Evolutionary conservation across 2,888 invertebrate genomes (phyloP).

Genomic region (Dryobota labecula): DNA sequence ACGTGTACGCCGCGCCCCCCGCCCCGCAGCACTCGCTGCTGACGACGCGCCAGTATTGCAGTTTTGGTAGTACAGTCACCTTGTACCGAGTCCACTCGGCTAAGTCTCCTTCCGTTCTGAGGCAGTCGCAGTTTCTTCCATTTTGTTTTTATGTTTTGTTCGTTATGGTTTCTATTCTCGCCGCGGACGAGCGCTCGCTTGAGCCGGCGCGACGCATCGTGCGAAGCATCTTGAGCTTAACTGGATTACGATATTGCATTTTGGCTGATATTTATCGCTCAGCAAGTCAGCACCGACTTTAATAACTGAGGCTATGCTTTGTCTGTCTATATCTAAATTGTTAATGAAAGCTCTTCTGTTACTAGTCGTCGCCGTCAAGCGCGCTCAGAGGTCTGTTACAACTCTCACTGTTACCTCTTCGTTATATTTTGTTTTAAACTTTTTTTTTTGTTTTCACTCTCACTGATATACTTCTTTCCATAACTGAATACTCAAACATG

Average conservation of each 20-base stretch:
- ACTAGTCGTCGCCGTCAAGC: constrained; percentile 59
- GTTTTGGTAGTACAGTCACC: constrained; percentile 98
- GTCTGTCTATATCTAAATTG: constrained; percentile 13
- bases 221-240: constrained; percentile 42
- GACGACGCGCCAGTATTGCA: constrained; percentile 97
- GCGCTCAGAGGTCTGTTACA: constrained; percentile 65
- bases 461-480: constrained; percentile 69
- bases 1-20: constrained; percentile 93
- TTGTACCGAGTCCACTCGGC: constrained; percentile 80
- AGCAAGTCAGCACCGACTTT: constrained; percentile 35
- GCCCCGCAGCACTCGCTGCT: constrained; percentile 93
- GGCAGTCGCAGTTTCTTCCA: constrained; percentile 88
- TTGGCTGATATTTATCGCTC: constrained; percentile 41
- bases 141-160: constrained; percentile 67
- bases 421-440: constrained; percentile 67
- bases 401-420: constrained; percentile 62
- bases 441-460: constrained; percentile 71
- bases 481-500: constrained; percentile 65
- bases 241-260: constrained; percentile 29
- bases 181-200: constrained; percentile 55
- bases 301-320: constrained; percentile 35
- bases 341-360: constrained; percentile 18
- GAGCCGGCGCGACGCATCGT: constrained; percentile 45
- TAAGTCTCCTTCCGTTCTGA: constrained; percentile 84
- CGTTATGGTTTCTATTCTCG: constrained; percentile 54